Percentiles rank a stretch among this genome's conserved stretches.
Evolutionary conservation across 2,888 invertebrate species (phyloP).

Genomic region (Ellobium chinense): DNA sequence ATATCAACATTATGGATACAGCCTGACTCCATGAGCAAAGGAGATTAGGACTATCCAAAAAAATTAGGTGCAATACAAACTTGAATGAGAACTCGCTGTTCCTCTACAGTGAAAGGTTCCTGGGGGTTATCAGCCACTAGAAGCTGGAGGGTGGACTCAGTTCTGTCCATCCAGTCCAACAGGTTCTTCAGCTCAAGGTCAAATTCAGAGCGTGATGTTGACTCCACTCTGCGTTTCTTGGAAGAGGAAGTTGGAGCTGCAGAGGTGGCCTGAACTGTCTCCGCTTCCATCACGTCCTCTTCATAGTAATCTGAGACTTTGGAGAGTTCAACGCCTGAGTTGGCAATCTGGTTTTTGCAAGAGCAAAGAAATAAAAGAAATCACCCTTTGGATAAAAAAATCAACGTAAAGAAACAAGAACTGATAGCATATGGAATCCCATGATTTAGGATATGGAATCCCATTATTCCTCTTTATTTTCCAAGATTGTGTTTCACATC

Average conservation of each 20-base stretch:
- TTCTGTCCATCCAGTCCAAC: slow-evolving; percentile 75
- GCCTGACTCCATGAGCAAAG: no score
- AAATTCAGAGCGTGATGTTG: slow-evolving; percentile 66
- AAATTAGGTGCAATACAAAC: slow-evolving; percentile 52
- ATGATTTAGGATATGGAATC: no score
- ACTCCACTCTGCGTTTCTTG: slow-evolving; percentile 64
- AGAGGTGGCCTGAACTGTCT: slow-evolving; percentile 53
- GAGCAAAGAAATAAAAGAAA: no score
- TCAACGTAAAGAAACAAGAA: no score
- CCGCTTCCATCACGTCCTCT: slow-evolving; percentile 50
- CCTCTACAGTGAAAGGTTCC: slow-evolving; percentile 82
- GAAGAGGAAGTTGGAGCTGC: slow-evolving; percentile 50
- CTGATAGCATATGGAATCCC: no score
- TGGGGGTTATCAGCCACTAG: slow-evolving; percentile 79
- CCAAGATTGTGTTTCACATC: no score
- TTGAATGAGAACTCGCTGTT: slow-evolving; percentile 78
- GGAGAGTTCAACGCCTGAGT: slow-evolving; percentile 75
- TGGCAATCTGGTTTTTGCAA: slow-evolving; percentile 77
- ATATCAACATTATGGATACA: no score
- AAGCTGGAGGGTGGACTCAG: slow-evolving; percentile 74
- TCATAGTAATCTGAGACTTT: slow-evolving; percentile 56
- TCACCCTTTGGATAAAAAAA: no score
- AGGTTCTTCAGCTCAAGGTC: slow-evolving; percentile 70
- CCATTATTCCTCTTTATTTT: no score
- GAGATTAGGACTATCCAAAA: not conserved